phyloP scores from a whole-genome alignment of 2,113 vertebrate genomes.

The Oryzias javanicus region DNA sequence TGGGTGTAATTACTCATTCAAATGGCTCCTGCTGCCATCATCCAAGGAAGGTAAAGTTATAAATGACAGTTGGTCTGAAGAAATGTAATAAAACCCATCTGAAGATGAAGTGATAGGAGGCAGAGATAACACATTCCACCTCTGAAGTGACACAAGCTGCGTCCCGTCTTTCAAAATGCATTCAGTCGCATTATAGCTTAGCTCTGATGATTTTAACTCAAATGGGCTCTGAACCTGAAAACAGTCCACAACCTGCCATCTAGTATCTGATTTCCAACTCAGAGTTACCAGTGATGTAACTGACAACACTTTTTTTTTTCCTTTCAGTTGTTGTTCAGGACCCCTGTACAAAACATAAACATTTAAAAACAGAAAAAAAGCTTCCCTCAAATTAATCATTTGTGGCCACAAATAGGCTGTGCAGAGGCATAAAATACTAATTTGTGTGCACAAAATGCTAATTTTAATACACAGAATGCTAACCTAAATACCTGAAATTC shows the following conservation, averaged over 20 bases:
- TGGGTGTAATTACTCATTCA: conserved; percentile 58
- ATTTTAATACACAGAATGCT: too few species aligned
- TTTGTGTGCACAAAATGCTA: too few species aligned
- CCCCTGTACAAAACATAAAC: background rate
- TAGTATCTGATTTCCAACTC: background rate
- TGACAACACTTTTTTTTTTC: too few species aligned
- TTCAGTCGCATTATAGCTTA: background rate
- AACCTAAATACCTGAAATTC: too few species aligned
- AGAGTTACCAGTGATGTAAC: too few species aligned
- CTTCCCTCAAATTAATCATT: background rate
- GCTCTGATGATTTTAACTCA: background rate
- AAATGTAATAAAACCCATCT: conserved; percentile 52
- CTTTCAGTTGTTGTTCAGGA: too few species aligned
- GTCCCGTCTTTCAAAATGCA: background rate
- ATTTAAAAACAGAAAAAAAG: background rate
- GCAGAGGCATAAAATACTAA: too few species aligned
- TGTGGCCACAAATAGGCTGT: conserved; percentile 1
- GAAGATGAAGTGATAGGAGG: conserved; percentile 44
- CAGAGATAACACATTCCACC: conserved; percentile 25
- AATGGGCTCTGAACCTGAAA: conserved; percentile 8
- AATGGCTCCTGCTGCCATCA: conserved; percentile 44
- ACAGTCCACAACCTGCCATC: background rate
- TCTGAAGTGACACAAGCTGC: conserved; percentile 2
- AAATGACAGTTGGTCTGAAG: conserved; percentile 51
- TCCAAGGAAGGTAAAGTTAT: conserved; percentile 45